Evolutionary conservation across 2,888 invertebrate species (phyloP), one percentile per base, ranked within the genome.

Genomic region (Carabus problematicus): DNA sequence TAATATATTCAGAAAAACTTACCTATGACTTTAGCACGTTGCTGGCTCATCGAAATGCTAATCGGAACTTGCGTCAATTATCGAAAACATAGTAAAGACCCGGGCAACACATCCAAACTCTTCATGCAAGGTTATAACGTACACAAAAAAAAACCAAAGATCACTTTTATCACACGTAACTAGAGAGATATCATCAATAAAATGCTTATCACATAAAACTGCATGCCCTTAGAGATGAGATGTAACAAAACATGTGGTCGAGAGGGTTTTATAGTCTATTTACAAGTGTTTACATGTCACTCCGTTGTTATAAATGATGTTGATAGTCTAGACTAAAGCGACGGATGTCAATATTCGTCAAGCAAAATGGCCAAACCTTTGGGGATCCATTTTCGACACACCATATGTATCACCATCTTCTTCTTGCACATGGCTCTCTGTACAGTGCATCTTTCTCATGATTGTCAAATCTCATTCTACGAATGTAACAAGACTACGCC

Each of bases 271-370:
- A 70, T 60, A 71, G 69, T 56, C 62, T 70, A 71, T 72, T 70
- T 70, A 75, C 74, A 74, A 77, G 75, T 82, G 82, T 82, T 82
- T 82, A 82, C 82, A 82, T 82, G 82, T 82, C 82, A 82, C 79
- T 79, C 77, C 77, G 76, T 76, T 78, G 79, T 82, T 82, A 82
- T 82, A 82, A 82, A 82, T 82, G 82, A 82, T 79, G 81, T 79
- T 80, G 39, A 49, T 42, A 80, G 82, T 82, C 82, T 82, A 82
- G 82, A 82, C 82, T 18, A 77, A 75, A 77, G 77, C 80, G 82
- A 82, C 82, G 82, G 87, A 87, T 88, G 88, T 88, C 88, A 88
- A 88, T 88, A 88, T 88, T 88, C 88, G 88, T 88, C 88, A 88
- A 80, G 86, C 87, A 88, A 88, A 87, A 88, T 88, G 88, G 88